phyloP scores from a whole-genome alignment of 2,797 vertebrate species.

The Sebastes reedi region DNA sequence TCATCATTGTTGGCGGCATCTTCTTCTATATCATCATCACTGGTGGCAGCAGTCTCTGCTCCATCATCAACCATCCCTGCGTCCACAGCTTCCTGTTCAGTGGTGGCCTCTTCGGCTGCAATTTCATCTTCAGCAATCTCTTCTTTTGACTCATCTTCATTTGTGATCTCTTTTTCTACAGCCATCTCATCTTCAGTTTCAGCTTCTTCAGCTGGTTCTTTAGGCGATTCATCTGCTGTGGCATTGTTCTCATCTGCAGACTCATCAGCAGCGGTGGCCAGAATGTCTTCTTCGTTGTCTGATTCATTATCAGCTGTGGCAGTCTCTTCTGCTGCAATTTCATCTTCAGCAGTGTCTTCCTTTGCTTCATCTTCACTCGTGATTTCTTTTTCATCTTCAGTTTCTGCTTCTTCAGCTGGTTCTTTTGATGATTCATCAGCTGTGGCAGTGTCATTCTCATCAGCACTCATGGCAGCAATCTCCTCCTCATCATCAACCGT shows the following conservation, averaged over 20 bases:
- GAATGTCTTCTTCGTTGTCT: slow-evolving; percentile 13
- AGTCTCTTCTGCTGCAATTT: not conserved
- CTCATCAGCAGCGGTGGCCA: not conserved
- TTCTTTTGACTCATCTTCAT: not conserved
- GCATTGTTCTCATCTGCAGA: slow-evolving; percentile 18
- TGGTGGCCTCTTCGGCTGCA: not conserved
- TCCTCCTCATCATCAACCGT: not conserved
- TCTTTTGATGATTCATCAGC: slow-evolving; percentile 14
- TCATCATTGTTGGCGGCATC: slow-evolving; percentile 12
- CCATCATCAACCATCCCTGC: not conserved
- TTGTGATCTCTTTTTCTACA: not conserved
- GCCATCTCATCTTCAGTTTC: not conserved
- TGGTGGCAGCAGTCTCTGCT: not conserved
- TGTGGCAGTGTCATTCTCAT: not conserved
- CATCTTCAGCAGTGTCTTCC: not conserved
- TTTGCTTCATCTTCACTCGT: not conserved
- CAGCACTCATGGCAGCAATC: not conserved
- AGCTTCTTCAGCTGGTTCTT: not conserved
- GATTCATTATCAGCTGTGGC: slow-evolving; percentile 25
- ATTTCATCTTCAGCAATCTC: not conserved
- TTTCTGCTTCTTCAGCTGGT: not conserved
- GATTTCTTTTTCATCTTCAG: slow-evolving; percentile 14
- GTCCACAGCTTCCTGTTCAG: not conserved
- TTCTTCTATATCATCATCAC: not conserved
- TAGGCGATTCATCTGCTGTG: not conserved